Evolutionary conservation across 2,113 vertebrate species (phyloP).

Genomic region (Gracilinanus agilis): DNA sequence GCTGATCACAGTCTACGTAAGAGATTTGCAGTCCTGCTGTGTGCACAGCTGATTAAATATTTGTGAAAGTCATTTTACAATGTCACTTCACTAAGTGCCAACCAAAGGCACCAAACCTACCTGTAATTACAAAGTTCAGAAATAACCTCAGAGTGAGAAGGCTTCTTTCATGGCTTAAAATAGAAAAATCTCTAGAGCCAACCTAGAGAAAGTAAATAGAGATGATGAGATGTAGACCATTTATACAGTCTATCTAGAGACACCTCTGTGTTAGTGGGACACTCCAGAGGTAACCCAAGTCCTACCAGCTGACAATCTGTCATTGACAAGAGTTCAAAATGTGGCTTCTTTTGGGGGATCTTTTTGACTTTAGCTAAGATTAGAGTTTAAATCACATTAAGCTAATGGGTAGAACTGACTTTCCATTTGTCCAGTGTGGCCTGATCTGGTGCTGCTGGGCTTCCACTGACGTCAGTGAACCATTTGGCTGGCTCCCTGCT

Average conservation of each 20-base stretch:
- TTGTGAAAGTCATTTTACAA: constrained; percentile 83
- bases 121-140: constrained; percentile 71
- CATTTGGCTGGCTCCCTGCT: constrained; percentile 55
- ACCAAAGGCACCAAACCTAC: constrained; percentile 54
- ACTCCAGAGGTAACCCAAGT: background rate
- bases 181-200: constrained; percentile 75
- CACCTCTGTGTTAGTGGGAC: background rate
- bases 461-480: constrained; percentile 71
- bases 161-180: constrained; percentile 75
- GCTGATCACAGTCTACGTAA: constrained; percentile 49
- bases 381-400: constrained; percentile 43
- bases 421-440: constrained; percentile 27
- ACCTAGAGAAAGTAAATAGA: constrained; percentile 44
- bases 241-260: constrained; percentile 55
- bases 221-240: constrained; percentile 17
- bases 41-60: constrained; percentile 84
- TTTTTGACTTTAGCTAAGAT: background rate
- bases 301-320: background rate
- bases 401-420: constrained; percentile 45
- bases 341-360: constrained; percentile 30
- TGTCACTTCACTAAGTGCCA: constrained; percentile 70
- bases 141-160: constrained; percentile 72
- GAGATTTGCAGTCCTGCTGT: constrained; percentile 51
- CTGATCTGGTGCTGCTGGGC: constrained; percentile 30
- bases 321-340: constrained; percentile 33